Evolutionary conservation across 2,797 vertebrate genomes (phyloP).

Genomic region (Rhinoraja longicauda): DNA sequence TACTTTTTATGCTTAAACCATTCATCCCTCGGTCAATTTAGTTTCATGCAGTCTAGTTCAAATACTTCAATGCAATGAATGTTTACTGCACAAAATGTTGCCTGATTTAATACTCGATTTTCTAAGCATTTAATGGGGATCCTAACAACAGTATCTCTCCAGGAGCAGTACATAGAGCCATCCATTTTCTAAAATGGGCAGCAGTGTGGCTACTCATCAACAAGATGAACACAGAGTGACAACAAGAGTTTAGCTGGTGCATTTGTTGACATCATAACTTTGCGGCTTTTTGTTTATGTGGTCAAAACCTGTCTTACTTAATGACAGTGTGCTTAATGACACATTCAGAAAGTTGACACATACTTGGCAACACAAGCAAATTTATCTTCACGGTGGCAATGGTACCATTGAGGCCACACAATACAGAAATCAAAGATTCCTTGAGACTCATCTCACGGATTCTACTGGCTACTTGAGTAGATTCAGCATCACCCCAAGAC

Average conservation of each 20-base stretch:
- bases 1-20: background rate
- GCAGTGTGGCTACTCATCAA: background rate
- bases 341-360: background rate
- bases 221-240: background rate
- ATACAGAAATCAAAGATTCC: background rate
- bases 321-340: background rate
- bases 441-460: background rate
- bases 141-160: background rate
- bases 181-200: background rate
- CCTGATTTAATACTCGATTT: background rate
- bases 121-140: background rate
- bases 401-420: background rate
- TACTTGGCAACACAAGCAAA: background rate
- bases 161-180: background rate
- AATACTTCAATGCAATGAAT: background rate
- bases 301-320: background rate
- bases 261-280: background rate
- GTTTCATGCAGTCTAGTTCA: background rate
- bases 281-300: background rate
- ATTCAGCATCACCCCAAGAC: background rate
- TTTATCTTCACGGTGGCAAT: background rate
- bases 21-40: background rate
- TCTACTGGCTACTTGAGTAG: background rate
- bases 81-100: background rate
- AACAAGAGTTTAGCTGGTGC: background rate